phyloP scores from a whole-genome alignment of 2,797 vertebrate species.

The Cheirogaleus major region DNA sequence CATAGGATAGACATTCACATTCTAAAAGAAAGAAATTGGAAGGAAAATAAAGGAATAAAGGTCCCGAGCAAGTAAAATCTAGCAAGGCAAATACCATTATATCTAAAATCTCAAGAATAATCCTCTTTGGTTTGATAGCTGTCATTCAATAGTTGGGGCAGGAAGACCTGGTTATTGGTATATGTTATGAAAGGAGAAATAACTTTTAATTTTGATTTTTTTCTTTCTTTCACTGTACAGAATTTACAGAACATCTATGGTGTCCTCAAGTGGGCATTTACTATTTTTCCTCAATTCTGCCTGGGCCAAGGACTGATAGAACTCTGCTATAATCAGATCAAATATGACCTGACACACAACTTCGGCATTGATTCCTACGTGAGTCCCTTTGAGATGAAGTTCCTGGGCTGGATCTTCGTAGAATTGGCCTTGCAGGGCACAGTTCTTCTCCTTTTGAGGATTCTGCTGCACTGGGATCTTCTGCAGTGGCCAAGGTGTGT shows the following conservation, averaged over 20 bases:
- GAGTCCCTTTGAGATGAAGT: conserved; percentile 85
- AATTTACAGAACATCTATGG: conserved; percentile 81
- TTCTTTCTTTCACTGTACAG: conserved; percentile 57
- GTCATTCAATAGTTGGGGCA: neutral
- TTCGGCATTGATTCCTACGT: conserved; percentile 84
- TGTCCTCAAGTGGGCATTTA: conserved; percentile 84
- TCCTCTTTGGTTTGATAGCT: neutral
- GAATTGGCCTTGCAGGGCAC: conserved; percentile 84
- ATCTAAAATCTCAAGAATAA: neutral
- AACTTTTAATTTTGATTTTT: neutral
- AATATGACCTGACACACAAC: conserved; percentile 81
- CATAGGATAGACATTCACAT: neutral
- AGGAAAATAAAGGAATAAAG: neutral
- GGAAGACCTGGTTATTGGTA: too few species aligned
- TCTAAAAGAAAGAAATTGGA: neutral
- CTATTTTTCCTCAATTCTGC: conserved; percentile 86
- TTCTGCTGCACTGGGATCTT: conserved; percentile 82
- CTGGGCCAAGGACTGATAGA: conserved; percentile 86
- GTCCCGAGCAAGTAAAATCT: neutral
- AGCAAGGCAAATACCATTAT: too few species aligned
- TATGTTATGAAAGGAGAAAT: neutral
- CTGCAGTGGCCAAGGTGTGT: conserved; percentile 77
- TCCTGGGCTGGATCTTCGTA: conserved; percentile 84
- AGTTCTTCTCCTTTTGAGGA: conserved; percentile 77
- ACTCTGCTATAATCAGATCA: conserved; percentile 86